These are phyloP conservation scores for Sorex araneus DNA, from an alignment of 2,113 vertebrate genomes.

Conservation along the genomic window DNA sequence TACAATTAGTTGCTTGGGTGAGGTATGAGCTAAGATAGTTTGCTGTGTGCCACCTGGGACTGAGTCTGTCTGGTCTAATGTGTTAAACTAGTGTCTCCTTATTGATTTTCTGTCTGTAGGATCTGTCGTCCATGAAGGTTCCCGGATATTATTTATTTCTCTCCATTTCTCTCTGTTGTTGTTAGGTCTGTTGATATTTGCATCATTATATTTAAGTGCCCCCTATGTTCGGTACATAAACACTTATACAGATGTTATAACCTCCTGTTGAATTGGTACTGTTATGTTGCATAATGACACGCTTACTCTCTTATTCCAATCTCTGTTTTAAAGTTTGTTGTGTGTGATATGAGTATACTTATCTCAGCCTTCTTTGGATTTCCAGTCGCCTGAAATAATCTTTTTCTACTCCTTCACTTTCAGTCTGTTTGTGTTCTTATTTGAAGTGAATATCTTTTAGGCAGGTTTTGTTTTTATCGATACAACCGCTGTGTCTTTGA, in stretches of 20 bases:
- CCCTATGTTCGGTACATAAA: background rate
- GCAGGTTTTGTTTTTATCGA: background rate
- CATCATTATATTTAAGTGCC: background rate
- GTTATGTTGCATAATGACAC: background rate
- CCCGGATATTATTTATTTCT: background rate
- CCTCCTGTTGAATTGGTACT: background rate
- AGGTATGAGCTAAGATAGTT: background rate
- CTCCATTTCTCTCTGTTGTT: background rate
- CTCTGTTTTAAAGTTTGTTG: slow-evolving; percentile 1
- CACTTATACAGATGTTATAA: background rate
- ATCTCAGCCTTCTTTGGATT: slow-evolving; percentile 9
- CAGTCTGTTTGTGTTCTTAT: background rate
- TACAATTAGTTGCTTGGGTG: background rate
- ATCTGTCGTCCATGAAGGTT: background rate
- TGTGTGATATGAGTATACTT: background rate
- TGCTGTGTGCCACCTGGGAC: background rate
- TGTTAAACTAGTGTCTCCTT: background rate
- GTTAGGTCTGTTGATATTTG: slow-evolving; percentile 1
- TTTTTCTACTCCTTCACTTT: slow-evolving; percentile 27
- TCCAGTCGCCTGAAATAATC: background rate
- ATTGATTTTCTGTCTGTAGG: slow-evolving; percentile 11
- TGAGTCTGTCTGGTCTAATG: background rate
- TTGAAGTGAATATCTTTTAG: background rate
- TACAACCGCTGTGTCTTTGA: background rate
- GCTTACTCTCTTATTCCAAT: background rate